phyloP scores from a whole-genome alignment of 2,888 invertebrate genomes.

The Thalpophila matura region DNA sequence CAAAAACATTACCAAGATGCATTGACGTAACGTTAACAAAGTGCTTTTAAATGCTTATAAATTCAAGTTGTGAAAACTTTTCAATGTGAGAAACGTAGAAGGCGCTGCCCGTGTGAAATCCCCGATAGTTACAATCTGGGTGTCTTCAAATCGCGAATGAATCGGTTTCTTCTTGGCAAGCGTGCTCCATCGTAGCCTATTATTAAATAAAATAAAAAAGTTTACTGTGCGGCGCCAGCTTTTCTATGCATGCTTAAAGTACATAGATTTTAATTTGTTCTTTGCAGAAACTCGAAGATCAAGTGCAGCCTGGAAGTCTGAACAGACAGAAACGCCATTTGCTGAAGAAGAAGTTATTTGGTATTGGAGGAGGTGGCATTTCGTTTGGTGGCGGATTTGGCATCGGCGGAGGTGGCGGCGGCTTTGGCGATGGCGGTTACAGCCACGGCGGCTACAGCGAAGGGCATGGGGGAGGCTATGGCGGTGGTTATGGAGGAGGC shows the following conservation, averaged over 20 bases:
- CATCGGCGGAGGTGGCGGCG: constrained; percentile 60
- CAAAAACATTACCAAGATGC: constrained; percentile 12
- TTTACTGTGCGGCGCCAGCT: constrained; percentile 9
- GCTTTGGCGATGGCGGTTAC: constrained; percentile 66
- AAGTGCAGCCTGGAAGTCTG: constrained; percentile 65
- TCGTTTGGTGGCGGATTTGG: constrained; percentile 63
- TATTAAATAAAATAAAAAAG: no score
- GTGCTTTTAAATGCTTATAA: constrained; percentile 27
- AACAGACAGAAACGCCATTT: constrained; percentile 81
- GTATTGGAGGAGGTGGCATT: constrained; percentile 64
- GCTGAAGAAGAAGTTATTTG: constrained; percentile 68
- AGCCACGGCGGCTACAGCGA: constrained; percentile 57
- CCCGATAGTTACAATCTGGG: no score
- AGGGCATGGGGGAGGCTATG: constrained; percentile 58
- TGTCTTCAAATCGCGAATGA: no score
- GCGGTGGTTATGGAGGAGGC: constrained; percentile 45
- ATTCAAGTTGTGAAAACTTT: no score
- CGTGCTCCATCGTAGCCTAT: no score
- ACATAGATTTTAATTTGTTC: constrained; percentile 18
- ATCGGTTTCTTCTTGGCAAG: no score
- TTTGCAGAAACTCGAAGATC: constrained; percentile 85
- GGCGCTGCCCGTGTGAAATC: no score
- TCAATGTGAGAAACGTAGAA: no score
- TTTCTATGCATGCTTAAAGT: background rate
- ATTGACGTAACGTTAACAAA: constrained; percentile 2